Conservation (phyloP, 2,797 vertebrate genomes). For the Loriculus beryllinus region DNA sequence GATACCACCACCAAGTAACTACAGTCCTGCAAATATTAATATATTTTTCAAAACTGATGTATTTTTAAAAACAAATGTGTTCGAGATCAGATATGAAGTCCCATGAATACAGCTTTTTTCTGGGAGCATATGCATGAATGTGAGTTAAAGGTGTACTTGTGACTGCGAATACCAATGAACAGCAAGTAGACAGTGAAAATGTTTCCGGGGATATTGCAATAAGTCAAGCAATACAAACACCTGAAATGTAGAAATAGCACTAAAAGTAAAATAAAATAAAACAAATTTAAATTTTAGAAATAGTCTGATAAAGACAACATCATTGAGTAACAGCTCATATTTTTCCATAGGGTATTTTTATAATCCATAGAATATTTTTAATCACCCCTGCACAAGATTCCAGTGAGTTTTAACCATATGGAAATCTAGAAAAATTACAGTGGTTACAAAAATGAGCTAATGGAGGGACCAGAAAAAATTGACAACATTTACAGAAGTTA, state of each 20-base stretch:
- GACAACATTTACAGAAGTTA: background rate
- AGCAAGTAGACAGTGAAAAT: background rate
- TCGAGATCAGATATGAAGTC: rapidly evolving
- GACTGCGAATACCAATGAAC: background rate
- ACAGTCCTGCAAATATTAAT: background rate
- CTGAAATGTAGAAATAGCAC: background rate
- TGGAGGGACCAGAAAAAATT: background rate
- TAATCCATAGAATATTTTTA: background rate
- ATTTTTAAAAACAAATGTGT: background rate
- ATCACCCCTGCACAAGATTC: background rate
- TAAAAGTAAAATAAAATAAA: background rate
- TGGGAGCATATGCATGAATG: background rate
- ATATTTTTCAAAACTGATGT: background rate
- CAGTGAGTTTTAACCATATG: background rate
- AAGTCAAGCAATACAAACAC: background rate
- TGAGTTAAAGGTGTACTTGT: background rate
- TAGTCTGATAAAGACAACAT: background rate
- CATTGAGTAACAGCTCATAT: background rate
- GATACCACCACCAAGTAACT: background rate
- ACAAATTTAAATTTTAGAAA: background rate
- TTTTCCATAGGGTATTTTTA: background rate
- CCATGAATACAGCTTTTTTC: background rate
- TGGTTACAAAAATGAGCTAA: background rate
- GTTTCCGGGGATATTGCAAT: background rate
- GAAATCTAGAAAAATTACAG: background rate